Percentiles rank a stretch among this genome's conserved stretches.
These are phyloP conservation scores for Oryctolagus cuniculus DNA, from an alignment of 2,113 vertebrate genomes.

Conservation along the genomic window DNA sequence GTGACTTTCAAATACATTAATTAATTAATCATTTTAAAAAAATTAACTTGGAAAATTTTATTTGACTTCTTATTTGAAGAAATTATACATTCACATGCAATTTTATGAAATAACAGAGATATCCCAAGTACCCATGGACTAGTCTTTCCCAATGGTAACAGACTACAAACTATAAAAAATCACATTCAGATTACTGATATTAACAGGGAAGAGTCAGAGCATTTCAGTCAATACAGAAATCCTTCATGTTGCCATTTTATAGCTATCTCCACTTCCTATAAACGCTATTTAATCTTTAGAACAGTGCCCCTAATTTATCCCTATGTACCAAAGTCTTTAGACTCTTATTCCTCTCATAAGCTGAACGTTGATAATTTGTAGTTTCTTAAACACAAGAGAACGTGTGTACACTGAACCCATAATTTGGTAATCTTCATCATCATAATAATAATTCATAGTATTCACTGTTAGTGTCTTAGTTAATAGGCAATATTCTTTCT, in stretches of 20 bases:
- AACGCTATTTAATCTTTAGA: background rate
- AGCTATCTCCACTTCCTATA: background rate
- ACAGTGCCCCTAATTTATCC: background rate
- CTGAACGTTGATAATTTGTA: background rate
- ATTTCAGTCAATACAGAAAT: background rate
- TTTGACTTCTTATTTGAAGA: slow-evolving; percentile 37
- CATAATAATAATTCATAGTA: background rate
- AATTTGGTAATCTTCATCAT: background rate
- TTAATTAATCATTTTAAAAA: no score
- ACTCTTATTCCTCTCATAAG: background rate
- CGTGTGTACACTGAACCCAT: background rate
- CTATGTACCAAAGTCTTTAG: background rate
- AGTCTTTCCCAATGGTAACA: background rate
- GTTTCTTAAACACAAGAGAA: background rate
- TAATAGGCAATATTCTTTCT: background rate
- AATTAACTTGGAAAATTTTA: background rate
- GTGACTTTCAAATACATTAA: no score
- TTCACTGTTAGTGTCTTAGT: background rate
- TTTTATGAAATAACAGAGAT: background rate
- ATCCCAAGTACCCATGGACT: background rate
- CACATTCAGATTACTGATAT: background rate
- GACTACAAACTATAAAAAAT: background rate
- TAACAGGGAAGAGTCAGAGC: background rate
- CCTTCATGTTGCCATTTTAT: background rate
- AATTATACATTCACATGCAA: background rate